Conservation (phyloP, 2,797 vertebrate species). For the Heterohyrax brucei region DNA sequence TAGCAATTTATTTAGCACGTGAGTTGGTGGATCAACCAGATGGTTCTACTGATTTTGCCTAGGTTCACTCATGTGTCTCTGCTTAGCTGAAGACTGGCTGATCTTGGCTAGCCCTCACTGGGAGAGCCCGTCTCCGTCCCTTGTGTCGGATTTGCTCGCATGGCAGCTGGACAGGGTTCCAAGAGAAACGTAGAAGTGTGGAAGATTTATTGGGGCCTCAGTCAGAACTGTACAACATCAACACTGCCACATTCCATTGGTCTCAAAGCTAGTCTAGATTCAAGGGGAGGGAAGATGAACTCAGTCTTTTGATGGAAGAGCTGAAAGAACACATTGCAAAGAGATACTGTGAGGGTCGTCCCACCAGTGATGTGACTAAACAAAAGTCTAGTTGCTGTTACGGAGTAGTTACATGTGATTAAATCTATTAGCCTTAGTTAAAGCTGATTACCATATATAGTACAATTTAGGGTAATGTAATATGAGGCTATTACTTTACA, state of each 20-base stretch:
- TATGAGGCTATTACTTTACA: no score
- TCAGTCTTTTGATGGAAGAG: not conserved
- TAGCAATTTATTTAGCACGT: not conserved
- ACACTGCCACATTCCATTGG: not conserved
- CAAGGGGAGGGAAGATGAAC: not conserved
- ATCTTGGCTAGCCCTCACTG: not conserved
- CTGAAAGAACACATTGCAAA: not conserved
- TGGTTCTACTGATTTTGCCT: not conserved
- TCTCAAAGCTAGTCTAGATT: not conserved
- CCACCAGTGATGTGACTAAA: no score
- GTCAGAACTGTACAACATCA: not conserved
- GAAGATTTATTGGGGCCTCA: not conserved
- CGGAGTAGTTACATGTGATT: no score
- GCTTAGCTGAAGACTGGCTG: not conserved
- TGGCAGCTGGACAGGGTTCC: not conserved
- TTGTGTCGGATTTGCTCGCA: not conserved
- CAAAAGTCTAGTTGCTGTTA: no score
- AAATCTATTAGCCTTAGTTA: no score
- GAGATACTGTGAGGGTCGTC: not conserved
- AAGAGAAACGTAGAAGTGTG: not conserved
- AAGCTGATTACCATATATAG: no score
- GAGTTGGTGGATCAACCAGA: not conserved
- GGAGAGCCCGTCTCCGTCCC: not conserved
- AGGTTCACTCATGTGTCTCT: not conserved
- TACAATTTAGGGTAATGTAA: no score